phyloP scores from a whole-genome alignment of 1,140 invertebrate genomes.

The Polyergus mexicanus region DNA sequence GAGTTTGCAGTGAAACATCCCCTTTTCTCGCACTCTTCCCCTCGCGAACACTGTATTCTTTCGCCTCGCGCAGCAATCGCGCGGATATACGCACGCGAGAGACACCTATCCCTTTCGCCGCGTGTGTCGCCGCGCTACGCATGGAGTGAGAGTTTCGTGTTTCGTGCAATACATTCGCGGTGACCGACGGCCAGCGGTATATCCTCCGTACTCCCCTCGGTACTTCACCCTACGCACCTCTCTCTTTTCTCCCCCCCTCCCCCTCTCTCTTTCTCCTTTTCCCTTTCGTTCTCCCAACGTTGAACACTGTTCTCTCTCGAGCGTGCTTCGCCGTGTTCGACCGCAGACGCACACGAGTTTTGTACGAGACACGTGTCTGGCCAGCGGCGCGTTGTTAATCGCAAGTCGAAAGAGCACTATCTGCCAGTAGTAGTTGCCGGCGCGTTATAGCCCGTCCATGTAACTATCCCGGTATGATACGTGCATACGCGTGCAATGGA shows the following conservation, averaged over 20 bases:
- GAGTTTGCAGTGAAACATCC: neutral
- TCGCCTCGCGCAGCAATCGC: neutral
- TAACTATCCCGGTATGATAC: constrained; percentile 10
- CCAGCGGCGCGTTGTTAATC: constrained; percentile 77
- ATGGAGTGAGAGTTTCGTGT: no score
- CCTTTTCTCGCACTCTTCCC: constrained; percentile 7
- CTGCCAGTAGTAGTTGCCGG: constrained; percentile 47
- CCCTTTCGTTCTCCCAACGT: constrained; percentile 19
- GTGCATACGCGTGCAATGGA: constrained; percentile 24
- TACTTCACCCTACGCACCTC: constrained; percentile 26
- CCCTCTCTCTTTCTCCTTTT: neutral
- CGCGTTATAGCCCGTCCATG: constrained; percentile 19
- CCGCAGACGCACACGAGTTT: constrained; percentile 71
- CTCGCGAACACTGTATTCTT: neutral
- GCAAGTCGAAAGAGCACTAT: constrained; percentile 67
- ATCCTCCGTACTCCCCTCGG: constrained; percentile 14
- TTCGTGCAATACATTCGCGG: constrained; percentile 37
- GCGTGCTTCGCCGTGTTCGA: constrained; percentile 56
- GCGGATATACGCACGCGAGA: neutral
- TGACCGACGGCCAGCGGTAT: constrained; percentile 52
- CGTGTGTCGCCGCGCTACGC: neutral
- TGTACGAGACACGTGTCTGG: constrained; percentile 79
- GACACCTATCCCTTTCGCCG: neutral
- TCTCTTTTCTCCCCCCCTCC: neutral
- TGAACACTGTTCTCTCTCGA: constrained; percentile 43